Conservation (phyloP, 30 jellyfish, hydroid and myxozoan species). For the Rhopilema esculentum region DNA sequence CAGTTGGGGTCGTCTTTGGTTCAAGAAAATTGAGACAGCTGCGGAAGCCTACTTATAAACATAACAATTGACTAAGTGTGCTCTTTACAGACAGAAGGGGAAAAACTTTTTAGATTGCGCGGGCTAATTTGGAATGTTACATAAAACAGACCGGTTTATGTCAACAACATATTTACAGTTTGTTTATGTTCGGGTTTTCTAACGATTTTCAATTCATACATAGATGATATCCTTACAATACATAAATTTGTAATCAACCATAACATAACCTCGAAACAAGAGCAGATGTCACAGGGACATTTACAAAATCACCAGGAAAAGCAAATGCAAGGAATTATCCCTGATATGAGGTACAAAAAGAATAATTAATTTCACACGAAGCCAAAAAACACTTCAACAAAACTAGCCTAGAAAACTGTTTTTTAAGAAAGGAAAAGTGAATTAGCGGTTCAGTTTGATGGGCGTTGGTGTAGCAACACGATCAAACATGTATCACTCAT, state of each 20-base stretch:
- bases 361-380: too few species aligned
- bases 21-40: not conserved
- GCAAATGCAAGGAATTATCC: not conserved
- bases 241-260: too few species aligned
- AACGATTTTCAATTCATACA: too few species aligned
- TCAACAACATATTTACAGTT: too few species aligned
- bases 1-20: not conserved
- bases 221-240: too few species aligned
- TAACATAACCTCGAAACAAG: not conserved
- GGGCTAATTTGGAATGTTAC: too few species aligned
- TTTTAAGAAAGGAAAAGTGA: not conserved
- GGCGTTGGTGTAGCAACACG: not conserved
- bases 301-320: not conserved
- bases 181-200: too few species aligned
- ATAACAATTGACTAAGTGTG: not conserved
- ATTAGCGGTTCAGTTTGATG: not conserved
- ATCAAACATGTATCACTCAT: not conserved
- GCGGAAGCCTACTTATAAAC: not conserved
- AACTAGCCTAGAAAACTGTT: not conserved
- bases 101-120: too few species aligned
- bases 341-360: not conserved
- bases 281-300: not conserved
- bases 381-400: too few species aligned
- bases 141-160: too few species aligned
- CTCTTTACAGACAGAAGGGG: not conserved